Evolutionary conservation across 2,888 invertebrate species (phyloP).

Genomic region (Boloria selene): DNA sequence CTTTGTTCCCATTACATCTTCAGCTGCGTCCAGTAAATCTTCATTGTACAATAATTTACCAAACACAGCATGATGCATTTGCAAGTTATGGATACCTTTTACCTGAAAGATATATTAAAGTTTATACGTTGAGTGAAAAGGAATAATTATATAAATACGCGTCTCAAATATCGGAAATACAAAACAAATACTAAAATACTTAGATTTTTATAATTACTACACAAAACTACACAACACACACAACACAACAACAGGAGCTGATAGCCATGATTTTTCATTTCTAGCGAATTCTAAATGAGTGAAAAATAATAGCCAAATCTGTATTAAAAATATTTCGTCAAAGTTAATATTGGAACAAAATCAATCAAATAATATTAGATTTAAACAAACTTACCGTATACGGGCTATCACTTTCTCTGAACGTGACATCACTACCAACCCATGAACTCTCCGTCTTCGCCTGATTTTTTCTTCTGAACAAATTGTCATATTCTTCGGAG

Average conservation of each 20-base stretch:
- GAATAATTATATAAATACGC: neutral
- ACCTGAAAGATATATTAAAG: conserved; percentile 59
- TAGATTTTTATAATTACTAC: no score
- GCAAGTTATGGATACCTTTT: conserved; percentile 83
- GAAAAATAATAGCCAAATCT: no score
- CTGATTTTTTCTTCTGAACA: conserved; percentile 76
- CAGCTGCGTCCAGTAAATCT: conserved; percentile 76
- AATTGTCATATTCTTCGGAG: conserved; percentile 72
- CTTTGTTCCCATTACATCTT: conserved; percentile 77
- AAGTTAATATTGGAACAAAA: no score
- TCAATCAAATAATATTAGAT: neutral
- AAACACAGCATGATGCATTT: conserved; percentile 80
- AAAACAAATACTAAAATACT: no score
- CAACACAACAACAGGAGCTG: no score
- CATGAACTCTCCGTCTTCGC: conserved; percentile 79
- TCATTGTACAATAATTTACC: conserved; percentile 71
- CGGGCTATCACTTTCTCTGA: conserved; percentile 51
- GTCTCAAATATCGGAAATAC: no score
- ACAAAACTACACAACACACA: no score
- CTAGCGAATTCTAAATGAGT: no score
- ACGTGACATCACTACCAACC: conserved; percentile 71
- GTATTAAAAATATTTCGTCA: no score
- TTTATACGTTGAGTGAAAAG: neutral
- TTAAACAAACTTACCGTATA: conserved; percentile 51
- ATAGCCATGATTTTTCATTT: no score